Evolutionary conservation across 1,140 invertebrate species (phyloP), one percentile per base, ranked within the genome.

Genomic region (Temnothorax longispinosus): DNA sequence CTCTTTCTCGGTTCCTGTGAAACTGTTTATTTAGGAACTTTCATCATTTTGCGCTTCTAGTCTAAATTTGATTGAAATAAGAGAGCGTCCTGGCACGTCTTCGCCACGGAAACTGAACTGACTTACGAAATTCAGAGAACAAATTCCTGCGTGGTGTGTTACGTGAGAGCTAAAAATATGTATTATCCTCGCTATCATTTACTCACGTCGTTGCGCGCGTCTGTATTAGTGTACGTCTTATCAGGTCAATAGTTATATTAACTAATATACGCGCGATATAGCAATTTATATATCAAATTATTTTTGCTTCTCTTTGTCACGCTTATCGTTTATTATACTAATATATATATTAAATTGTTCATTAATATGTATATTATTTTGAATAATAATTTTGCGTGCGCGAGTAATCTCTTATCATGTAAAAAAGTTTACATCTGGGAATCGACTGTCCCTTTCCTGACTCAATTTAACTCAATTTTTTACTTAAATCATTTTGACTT

Each of bases 101-200:
- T 3, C n/a, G 7, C 32, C 35, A 52, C n/a, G 76, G n/a, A 80
- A 80, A 69, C 77, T 35, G 77, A 80, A 80, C 32, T 80, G 44
- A 65, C 41, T 69, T 80, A 54, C 62, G 77, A 80, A 67, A 52
- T 78, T 78, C 76, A 35, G 2, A 50, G 60, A 78, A 78, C 44
- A n/a, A 78, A 65, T 78, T 78, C 76, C n/a, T 65, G 27, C 6
- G n/a, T 64, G 5, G 18, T 35, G 27, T 35, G 13, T 78, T 78
- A 65, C 60, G 76, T 38, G 44, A 13, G 27, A 35, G 76, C 76
- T 78, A 78, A 78, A 78, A 78, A 78, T 78, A 78, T 78, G 13
- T 32, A 78, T 78, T 78, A 64, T 78, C 18, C 60, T 78, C 27
- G 15, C 27, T 78, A 67, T 65, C 44, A 67, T 65, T 67, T 38